Evolutionary conservation across 2,797 vertebrate species (phyloP).

Genomic region (Clarias laeviceps): DNA sequence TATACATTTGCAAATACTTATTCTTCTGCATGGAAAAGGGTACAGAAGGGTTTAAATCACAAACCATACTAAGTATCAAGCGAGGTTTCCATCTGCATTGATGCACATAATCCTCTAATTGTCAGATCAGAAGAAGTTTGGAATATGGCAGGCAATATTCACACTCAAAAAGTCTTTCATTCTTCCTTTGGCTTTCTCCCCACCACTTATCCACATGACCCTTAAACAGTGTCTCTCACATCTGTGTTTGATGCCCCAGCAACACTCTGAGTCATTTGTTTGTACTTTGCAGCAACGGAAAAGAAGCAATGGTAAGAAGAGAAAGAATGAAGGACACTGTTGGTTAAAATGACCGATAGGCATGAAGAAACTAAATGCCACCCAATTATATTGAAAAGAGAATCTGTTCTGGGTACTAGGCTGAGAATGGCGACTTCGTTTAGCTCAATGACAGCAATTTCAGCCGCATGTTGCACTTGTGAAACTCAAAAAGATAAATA

Average conservation of each 20-base stretch:
- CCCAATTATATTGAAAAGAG: neutral
- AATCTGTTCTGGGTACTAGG: neutral
- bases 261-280: constrained; percentile 41
- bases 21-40: neutral
- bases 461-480: neutral
- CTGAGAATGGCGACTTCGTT: neutral
- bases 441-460: neutral
- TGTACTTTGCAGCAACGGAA: constrained; percentile 36
- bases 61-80: neutral
- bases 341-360: neutral
- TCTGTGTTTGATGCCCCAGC: constrained; percentile 29
- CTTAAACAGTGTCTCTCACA: constrained; percentile 25
- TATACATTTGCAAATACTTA: neutral
- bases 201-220: constrained; percentile 25
- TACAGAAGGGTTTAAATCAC: neutral
- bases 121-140: neutral
- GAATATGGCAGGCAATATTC: neutral
- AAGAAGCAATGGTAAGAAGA: constrained; percentile 21
- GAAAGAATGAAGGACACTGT: neutral
- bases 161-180: neutral
- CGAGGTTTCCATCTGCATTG: neutral
- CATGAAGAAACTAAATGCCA: constrained; percentile 23
- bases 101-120: neutral
- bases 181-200: neutral
- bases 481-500: neutral